Evolutionary conservation across 2,113 vertebrate genomes (phyloP), one percentile per base, ranked within the genome.

Genomic region (Hipposideros armiger): DNA sequence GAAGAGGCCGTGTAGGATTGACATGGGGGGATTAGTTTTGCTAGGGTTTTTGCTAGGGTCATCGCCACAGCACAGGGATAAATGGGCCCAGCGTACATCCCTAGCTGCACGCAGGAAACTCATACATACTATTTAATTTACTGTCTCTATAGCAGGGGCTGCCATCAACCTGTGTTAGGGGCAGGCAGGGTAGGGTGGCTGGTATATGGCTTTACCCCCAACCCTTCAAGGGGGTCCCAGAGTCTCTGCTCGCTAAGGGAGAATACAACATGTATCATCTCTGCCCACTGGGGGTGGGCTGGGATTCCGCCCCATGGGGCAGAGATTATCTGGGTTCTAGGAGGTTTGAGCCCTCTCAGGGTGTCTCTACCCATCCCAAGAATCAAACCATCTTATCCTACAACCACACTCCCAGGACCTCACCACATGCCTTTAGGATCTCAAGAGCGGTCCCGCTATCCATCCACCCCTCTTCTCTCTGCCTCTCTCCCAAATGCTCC

Each of bases 81-180:
- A 98, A 98, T 98, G 98, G 98, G 97, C 98, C 98, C 97, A 7
- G 91, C 40, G 0, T 98, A 98, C 98, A 98, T 98, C 98, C 98
- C 28, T 1, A 98, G 98, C 98, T 98, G 95, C 97, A 98, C 9
- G 76, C 97, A 94, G 98, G 99, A 99, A 99, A 99, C 98, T 98
- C 99, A 99, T 99, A 99, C 99, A 99, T 99, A 99, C 99, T 99
- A 98, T 99, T 99, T 99, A 99, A 99, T 99, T 99, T 99, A 99
- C 99, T 99, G 99, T 99, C 99, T 99, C 98, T 98, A 96, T 98
- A 98, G 99, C 97, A 97, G 98, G 47, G 98, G 98, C 98, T 98
- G 98, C 91, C 93, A 94, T 91, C 93, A 89, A 62, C 93, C 85
- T 94, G 20, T 94, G 94, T 93, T 96, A 96, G 93, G 95, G 78